phyloP scores from a whole-genome alignment of 2,888 invertebrate genomes.

The Morpho achilles region DNA sequence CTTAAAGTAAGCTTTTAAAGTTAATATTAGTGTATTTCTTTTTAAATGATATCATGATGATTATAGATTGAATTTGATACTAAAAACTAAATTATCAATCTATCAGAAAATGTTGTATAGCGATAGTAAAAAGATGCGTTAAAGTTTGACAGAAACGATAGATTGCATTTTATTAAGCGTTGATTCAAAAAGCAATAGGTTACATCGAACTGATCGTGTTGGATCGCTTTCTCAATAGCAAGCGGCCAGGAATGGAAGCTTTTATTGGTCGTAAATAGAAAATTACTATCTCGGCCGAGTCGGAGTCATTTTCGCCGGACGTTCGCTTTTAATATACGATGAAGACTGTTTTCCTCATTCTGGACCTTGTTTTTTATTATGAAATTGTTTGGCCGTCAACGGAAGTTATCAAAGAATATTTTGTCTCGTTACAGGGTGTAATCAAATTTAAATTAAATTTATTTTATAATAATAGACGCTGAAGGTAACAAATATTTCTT shows the following conservation, averaged over 20 bases:
- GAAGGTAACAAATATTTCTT: no score
- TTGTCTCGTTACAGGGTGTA: no score
- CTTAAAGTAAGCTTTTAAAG: no score
- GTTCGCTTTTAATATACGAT: conserved; percentile 40
- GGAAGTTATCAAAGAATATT: no score
- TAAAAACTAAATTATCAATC: no score
- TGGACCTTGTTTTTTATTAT: conserved; percentile 1
- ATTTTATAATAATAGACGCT: no score
- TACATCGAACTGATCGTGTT: conserved; percentile 15
- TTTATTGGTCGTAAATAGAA: conserved; percentile 65
- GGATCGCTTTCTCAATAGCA: conserved; percentile 53
- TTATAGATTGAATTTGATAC: no score
- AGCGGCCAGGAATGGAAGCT: conserved; percentile 58
- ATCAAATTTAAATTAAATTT: no score
- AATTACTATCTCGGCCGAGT: conserved; percentile 50
- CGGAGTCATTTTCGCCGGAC: conserved; percentile 48
- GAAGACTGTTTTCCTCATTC: conserved; percentile 14
- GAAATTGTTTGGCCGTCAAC: not conserved
- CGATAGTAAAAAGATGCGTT: no score
- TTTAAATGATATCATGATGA: no score
- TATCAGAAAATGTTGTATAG: no score
- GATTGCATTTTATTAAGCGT: conserved; percentile 16
- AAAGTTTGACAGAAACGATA: not conserved
- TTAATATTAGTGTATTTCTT: no score
- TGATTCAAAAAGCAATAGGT: conserved; percentile 16